These are phyloP conservation scores for Phengaris arion DNA, from an alignment of 2,888 invertebrate genomes.

Conservation along the genomic window DNA sequence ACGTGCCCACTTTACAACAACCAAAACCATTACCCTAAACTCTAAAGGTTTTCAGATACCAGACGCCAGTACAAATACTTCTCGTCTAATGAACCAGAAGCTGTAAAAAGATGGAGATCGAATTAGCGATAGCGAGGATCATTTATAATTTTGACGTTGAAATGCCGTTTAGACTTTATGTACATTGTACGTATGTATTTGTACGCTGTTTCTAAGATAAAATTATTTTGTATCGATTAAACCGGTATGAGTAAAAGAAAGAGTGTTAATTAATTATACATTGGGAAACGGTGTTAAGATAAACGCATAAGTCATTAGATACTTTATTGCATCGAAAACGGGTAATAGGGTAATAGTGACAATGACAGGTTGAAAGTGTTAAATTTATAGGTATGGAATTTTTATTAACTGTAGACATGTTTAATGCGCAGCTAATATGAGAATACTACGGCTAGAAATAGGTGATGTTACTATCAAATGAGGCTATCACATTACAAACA, in stretches of 20 bases:
- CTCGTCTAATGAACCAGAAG: background rate
- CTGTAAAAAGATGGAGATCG: slow-evolving; percentile 7
- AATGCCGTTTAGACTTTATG: slow-evolving; percentile 1
- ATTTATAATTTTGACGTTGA: slow-evolving; percentile 22
- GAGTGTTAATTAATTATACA: slow-evolving; percentile 5
- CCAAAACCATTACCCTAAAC: background rate
- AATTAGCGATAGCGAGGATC: slow-evolving; percentile 13
- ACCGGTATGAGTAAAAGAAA: slow-evolving; percentile 2
- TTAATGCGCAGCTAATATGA: background rate
- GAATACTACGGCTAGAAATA: background rate
- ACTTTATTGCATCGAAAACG: background rate
- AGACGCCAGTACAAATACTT: background rate
- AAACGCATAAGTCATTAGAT: background rate
- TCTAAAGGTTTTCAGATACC: background rate
- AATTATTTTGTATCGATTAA: slow-evolving; percentile 8
- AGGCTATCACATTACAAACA: no score
- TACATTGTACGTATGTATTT: no score
- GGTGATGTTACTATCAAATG: background rate
- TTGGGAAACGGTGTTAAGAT: slow-evolving; percentile 7
- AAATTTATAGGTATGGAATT: background rate
- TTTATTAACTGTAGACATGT: background rate
- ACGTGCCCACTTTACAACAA: slow-evolving; percentile 3
- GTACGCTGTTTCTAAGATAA: slow-evolving; percentile 16
- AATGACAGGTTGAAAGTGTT: background rate
- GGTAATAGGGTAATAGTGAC: background rate